phyloP scores from a whole-genome alignment of 2,888 invertebrate genomes.

The Danaus chrysippus region DNA sequence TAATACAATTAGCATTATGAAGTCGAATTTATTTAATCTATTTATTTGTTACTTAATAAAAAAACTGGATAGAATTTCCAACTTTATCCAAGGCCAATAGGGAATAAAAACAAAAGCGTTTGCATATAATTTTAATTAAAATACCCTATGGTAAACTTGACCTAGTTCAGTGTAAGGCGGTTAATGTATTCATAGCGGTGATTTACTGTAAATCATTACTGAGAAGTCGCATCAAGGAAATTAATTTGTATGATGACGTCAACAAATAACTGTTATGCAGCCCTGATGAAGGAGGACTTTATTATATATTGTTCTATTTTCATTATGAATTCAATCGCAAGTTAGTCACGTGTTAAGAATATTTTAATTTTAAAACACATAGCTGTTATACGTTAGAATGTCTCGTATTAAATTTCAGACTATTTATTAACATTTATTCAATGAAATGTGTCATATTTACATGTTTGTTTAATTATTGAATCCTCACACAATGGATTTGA shows the following conservation, averaged over 20 bases:
- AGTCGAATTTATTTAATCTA: no score
- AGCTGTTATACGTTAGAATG: no score
- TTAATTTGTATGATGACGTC: conserved; percentile 39
- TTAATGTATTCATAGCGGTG: conserved; percentile 25
- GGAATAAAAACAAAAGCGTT: background rate
- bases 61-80: no score
- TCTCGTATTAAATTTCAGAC: no score
- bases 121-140: conserved; percentile 4
- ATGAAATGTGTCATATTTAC: no score
- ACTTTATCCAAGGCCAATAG: no score
- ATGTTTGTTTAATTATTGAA: no score
- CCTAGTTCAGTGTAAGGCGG: conserved; percentile 12
- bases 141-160: conserved; percentile 12
- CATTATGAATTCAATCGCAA: conserved; percentile 16
- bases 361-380: no score
- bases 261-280: conserved; percentile 31
- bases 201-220: conserved; percentile 24
- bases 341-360: background rate
- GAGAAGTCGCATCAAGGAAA: conserved; percentile 28
- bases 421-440: no score
- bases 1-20: no score
- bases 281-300: conserved; percentile 18
- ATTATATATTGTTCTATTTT: conserved; percentile 32
- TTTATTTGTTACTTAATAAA: no score
- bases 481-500: no score